Evolutionary conservation across 2,888 invertebrate species (phyloP).

Genomic region (Troides oblongomaculatus): DNA sequence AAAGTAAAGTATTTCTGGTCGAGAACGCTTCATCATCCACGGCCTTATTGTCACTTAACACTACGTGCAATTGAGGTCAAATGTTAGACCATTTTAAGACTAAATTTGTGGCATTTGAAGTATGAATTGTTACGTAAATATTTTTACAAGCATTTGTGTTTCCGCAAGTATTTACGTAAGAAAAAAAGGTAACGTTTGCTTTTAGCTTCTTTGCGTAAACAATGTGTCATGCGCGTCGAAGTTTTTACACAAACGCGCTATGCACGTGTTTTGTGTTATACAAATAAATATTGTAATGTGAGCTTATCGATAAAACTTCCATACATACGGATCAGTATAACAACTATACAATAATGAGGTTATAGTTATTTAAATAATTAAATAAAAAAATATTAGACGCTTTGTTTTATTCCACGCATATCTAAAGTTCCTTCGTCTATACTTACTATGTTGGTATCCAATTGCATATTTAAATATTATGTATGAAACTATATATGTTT

Average conservation of each 20-base stretch:
- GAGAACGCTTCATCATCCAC: too few relatives aligned
- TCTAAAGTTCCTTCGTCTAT: too few relatives aligned
- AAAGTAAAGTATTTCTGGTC: too few relatives aligned
- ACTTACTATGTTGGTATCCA: too few relatives aligned
- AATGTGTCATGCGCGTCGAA: conserved; percentile 4
- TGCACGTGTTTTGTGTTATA: conserved; percentile 23
- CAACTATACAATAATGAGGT: not conserved
- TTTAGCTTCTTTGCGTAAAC: conserved; percentile 22
- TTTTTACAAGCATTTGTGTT: conserved; percentile 20
- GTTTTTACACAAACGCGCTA: conserved; percentile 17
- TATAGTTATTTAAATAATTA: not conserved
- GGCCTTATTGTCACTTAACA: too few relatives aligned
- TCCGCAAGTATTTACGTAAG: conserved; percentile 18
- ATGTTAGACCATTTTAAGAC: too few relatives aligned
- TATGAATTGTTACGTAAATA: not conserved
- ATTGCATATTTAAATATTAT: too few relatives aligned
- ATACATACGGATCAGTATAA: not conserved
- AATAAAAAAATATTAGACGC: too few relatives aligned
- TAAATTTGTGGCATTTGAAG: too few relatives aligned
- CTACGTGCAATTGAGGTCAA: too few relatives aligned
- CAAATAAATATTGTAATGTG: conserved; percentile 19
- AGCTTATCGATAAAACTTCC: conserved; percentile 26
- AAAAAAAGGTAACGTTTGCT: conserved; percentile 12
- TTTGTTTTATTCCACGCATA: too few relatives aligned
- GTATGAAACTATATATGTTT: too few relatives aligned